A percentile compares a stretch with the other conserved stretches of the same genome.
Evolutionary conservation across 2,888 invertebrate genomes (phyloP).

Genomic region (Desoria tigrina): DNA sequence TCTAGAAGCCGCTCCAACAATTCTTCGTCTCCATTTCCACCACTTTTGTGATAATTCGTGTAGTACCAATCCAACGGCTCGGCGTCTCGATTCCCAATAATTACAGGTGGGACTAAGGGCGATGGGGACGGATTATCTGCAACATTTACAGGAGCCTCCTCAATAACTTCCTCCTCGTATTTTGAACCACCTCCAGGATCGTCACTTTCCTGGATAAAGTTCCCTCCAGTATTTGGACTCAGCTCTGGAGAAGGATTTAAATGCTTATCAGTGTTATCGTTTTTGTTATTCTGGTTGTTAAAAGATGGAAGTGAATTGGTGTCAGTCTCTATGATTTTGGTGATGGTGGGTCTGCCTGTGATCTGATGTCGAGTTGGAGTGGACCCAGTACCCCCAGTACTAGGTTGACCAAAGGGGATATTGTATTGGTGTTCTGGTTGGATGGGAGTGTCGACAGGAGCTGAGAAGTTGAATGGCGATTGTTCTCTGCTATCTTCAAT

Average conservation of each 20-base stretch:
- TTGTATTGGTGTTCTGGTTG: conserved; percentile 10
- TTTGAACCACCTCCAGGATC: neutral
- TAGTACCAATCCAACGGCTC: conserved; percentile 70
- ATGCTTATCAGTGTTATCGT: conserved; percentile 30
- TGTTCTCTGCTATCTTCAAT: conserved; percentile 3
- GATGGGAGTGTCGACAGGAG: conserved; percentile 44
- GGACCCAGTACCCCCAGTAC: neutral
- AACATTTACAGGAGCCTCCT: neutral
- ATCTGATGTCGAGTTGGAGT: conserved; percentile 25
- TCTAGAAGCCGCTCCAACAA: conserved; percentile 48
- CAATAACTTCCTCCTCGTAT: conserved; percentile 1
- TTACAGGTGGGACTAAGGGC: conserved; percentile 49
- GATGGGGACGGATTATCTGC: conserved; percentile 11
- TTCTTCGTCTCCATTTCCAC: conserved; percentile 40
- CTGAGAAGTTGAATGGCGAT: conserved; percentile 45
- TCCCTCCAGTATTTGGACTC: neutral
- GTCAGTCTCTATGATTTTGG: conserved; percentile 43
- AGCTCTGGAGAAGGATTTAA: conserved; percentile 6
- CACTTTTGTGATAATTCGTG: conserved; percentile 72
- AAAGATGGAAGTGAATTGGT: neutral
- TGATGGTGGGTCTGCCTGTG: conserved; percentile 49
- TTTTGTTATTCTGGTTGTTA: too few species aligned
- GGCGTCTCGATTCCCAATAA: conserved; percentile 46
- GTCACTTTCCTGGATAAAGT: conserved; percentile 4
- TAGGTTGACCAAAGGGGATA: conserved; percentile 16